Percentiles rank a stretch among this genome's conserved stretches.
These are phyloP conservation scores for Gonocerus acuteangulatus DNA, from an alignment of 2,888 invertebrate genomes.

Conservation along the genomic window DNA sequence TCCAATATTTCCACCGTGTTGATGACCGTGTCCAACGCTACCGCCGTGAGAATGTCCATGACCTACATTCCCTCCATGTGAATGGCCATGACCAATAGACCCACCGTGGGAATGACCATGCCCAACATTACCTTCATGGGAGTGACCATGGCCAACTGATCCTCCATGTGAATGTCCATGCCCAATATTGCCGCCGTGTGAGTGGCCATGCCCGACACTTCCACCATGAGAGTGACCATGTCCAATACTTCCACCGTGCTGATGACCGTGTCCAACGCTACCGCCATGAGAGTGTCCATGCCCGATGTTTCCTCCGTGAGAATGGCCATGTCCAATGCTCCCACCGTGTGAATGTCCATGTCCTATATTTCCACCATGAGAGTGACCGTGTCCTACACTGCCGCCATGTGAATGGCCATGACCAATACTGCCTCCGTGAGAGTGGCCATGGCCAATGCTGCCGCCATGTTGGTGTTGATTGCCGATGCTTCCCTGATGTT, in stretches of 20 bases:
- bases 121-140: slow-evolving; percentile 32
- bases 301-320: slow-evolving; percentile 28
- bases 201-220: slow-evolving; percentile 33
- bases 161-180: slow-evolving; percentile 35
- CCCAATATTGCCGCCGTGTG: slow-evolving; percentile 31
- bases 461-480: slow-evolving; percentile 31
- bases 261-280: slow-evolving; percentile 30
- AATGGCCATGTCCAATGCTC: slow-evolving; percentile 27
- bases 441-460: slow-evolving; percentile 28
- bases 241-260: slow-evolving; percentile 33
- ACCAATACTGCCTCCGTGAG: slow-evolving; percentile 23
- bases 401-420: slow-evolving; percentile 29
- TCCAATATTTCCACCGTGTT: slow-evolving; percentile 30
- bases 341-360: slow-evolving; percentile 30
- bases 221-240: slow-evolving; percentile 30
- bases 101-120: slow-evolving; percentile 36
- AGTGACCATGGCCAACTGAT: slow-evolving; percentile 33
- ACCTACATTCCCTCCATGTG: slow-evolving; percentile 32
- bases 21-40: slow-evolving; percentile 31
- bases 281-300: slow-evolving; percentile 31
- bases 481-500: slow-evolving; percentile 29
- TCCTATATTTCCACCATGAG: slow-evolving; percentile 21
- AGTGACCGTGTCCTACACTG: slow-evolving; percentile 26
- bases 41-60: slow-evolving; percentile 35
- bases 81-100: slow-evolving; percentile 32